Percentiles rank a stretch among this genome's conserved stretches.
Conservation (phyloP, 2,888 invertebrate species). For the Heliconius sara region DNA sequence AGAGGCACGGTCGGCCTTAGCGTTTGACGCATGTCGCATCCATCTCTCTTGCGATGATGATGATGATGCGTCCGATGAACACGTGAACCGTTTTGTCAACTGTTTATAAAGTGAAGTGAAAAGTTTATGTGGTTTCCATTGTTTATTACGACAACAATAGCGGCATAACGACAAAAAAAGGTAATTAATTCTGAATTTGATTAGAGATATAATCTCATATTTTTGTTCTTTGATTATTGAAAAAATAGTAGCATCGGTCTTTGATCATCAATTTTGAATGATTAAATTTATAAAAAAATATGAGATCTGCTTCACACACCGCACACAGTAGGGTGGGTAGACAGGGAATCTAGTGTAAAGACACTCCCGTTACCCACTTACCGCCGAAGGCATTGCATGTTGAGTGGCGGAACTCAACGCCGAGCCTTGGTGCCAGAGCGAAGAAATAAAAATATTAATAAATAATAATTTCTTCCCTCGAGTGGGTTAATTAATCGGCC, state of each 20-base stretch:
- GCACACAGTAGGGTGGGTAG: too few species aligned
- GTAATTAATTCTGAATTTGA: not conserved
- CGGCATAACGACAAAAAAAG: not conserved
- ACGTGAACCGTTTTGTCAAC: not conserved
- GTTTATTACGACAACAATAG: constrained; percentile 1
- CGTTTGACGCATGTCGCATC: not conserved
- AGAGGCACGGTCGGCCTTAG: not conserved
- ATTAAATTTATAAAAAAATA: too few species aligned
- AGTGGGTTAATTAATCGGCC: too few species aligned
- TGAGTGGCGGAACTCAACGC: too few species aligned
- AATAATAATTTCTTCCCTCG: too few species aligned
- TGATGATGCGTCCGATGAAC: not conserved
- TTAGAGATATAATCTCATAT: not conserved
- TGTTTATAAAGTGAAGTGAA: not conserved
- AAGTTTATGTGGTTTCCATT: not conserved
- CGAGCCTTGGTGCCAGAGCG: too few species aligned
- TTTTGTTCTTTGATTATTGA: not conserved
- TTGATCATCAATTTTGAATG: too few species aligned
- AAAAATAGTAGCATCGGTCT: not conserved
- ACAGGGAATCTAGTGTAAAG: too few species aligned
- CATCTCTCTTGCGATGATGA: not conserved
- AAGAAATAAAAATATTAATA: too few species aligned
- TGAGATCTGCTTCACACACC: too few species aligned
- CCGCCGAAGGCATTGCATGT: too few species aligned
- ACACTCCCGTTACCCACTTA: too few species aligned